These are phyloP conservation scores for Neolamprologus tretocephalus DNA, from an alignment of 2,113 vertebrate species.

Conservation along the genomic window DNA sequence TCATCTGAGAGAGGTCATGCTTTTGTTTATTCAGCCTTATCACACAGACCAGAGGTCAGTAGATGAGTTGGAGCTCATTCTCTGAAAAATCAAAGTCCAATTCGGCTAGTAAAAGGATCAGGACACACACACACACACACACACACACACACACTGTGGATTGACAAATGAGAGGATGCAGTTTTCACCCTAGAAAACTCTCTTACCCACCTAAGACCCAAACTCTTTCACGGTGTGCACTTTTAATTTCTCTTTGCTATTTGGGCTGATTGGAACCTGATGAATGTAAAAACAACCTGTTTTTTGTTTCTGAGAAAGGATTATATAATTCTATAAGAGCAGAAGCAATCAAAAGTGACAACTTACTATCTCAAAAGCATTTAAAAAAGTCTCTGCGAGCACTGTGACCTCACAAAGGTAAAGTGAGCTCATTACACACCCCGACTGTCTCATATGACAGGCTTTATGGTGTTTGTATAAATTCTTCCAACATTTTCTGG, in stretches of 20 bases:
- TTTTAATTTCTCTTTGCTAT: not conserved
- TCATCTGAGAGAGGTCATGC: not conserved
- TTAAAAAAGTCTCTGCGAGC: not conserved
- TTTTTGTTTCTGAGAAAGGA: not conserved
- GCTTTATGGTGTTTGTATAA: not conserved
- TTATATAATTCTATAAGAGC: not conserved
- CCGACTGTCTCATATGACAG: not conserved
- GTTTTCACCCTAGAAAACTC: not conserved
- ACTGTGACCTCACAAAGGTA: not conserved
- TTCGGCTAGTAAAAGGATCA: not conserved
- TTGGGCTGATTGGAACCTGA: not conserved
- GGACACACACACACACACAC: not conserved
- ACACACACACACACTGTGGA: not conserved
- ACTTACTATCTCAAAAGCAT: not conserved
- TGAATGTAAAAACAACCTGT: not conserved
- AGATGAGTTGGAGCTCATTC: conserved; percentile 47
- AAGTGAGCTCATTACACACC: not conserved
- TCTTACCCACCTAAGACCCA: not conserved
- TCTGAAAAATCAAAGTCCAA: conserved; percentile 51
- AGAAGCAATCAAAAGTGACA: not conserved
- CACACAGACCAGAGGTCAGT: conserved; percentile 26
- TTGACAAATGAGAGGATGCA: not conserved
- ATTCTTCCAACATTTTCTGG: not conserved
- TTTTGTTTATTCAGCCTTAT: conserved; percentile 45
- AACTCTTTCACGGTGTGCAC: not conserved